Conservation (phyloP, 2,113 vertebrate species). For the Neolamprologus falcicula region DNA sequence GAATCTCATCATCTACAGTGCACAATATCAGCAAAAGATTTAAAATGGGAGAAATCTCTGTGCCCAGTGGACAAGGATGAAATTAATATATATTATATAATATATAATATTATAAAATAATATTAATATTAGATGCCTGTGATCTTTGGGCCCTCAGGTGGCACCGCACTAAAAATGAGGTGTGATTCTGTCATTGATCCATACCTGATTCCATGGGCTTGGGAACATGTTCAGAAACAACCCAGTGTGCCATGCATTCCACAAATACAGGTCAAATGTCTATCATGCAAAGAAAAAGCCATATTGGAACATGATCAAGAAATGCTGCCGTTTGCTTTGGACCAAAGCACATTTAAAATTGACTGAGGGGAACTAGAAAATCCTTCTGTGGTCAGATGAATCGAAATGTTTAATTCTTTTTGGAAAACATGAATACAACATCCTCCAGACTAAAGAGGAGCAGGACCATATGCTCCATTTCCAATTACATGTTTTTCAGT, state of each 20-base stretch:
- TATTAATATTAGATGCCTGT: background rate
- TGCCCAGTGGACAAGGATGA: background rate
- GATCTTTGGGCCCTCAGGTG: background rate
- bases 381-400: background rate
- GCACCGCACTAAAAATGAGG: background rate
- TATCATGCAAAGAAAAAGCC: background rate
- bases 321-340: background rate
- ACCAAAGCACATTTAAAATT: background rate
- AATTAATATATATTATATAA: background rate
- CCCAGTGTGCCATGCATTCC: background rate
- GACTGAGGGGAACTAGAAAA: background rate
- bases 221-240: background rate
- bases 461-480: background rate
- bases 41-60: background rate
- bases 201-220: background rate
- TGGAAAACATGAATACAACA: background rate
- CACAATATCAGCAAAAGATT: background rate
- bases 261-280: background rate
- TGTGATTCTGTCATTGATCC: background rate
- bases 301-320: background rate
- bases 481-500: background rate
- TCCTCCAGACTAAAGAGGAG: background rate
- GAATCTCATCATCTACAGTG: background rate
- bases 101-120: no score
- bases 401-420: background rate